A percentile compares a stretch with the other conserved stretches of the same genome.
Conservation (phyloP, 2,888 invertebrate species). For the Agonum fuliginosum region DNA sequence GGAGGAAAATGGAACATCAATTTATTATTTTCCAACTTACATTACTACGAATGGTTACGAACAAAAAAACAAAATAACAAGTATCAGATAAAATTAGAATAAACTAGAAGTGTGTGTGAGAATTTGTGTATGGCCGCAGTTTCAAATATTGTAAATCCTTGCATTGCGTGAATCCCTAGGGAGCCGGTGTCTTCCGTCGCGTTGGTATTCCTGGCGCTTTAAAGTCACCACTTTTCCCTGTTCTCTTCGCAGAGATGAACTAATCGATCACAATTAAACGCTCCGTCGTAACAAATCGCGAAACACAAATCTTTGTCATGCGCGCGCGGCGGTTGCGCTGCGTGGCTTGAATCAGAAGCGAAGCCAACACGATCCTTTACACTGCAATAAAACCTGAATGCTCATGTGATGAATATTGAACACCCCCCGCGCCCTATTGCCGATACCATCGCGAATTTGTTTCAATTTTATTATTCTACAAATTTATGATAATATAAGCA, state of each 20-base stretch:
- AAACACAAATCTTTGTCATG: slow-evolving; percentile 58
- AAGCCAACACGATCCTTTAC: slow-evolving; percentile 54
- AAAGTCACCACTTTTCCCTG: neutral
- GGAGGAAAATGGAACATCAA: too few species aligned
- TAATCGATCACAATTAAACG: slow-evolving; percentile 65
- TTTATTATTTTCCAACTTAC: too few species aligned
- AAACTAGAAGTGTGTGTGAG: too few species aligned
- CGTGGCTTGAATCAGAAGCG: slow-evolving; percentile 56
- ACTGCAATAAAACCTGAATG: slow-evolving; percentile 53
- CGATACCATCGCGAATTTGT: slow-evolving; percentile 56
- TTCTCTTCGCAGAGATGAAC: slow-evolving; percentile 42
- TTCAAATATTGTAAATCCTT: slow-evolving; percentile 53
- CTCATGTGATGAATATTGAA: slow-evolving; percentile 57
- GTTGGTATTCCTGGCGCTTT: slow-evolving; percentile 48
- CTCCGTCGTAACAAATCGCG: slow-evolving; percentile 56
- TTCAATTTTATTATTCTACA: slow-evolving; percentile 56
- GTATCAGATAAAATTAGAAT: too few species aligned
- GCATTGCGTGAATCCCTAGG: slow-evolving; percentile 51
- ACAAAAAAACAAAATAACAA: too few species aligned
- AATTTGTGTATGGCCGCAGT: slow-evolving; percentile 32
- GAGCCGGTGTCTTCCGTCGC: slow-evolving; percentile 38
- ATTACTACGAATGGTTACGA: too few species aligned
- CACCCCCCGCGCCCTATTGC: slow-evolving; percentile 22
- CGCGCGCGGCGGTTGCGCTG: slow-evolving; percentile 20
- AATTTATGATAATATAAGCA: slow-evolving; percentile 54